Percentiles rank a stretch among this genome's conserved stretches.
phyloP scores from a whole-genome alignment of 2,797 vertebrate genomes.

The Decapterus maruadsi region DNA sequence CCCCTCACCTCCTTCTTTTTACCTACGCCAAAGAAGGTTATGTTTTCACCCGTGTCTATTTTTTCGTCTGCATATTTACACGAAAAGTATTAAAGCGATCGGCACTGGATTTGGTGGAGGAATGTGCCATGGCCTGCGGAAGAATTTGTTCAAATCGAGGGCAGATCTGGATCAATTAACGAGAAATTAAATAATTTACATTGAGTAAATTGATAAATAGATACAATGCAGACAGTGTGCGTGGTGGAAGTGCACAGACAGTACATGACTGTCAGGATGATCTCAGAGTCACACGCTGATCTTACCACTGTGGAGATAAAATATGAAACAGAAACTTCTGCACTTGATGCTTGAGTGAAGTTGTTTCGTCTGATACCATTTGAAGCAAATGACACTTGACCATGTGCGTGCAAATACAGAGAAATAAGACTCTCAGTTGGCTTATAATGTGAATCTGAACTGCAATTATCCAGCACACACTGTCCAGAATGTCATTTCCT shows the following conservation, averaged over 20 bases:
- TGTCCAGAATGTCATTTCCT: constrained; percentile 40
- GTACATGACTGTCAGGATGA: not conserved
- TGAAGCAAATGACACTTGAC: not conserved
- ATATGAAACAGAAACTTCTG: not conserved
- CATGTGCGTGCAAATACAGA: not conserved
- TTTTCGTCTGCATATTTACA: no score
- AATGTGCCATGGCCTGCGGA: not conserved
- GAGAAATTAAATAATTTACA: no score
- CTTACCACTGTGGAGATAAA: not conserved
- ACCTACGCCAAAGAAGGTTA: no score
- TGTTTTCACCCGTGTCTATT: no score
- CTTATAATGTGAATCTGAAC: constrained; percentile 30
- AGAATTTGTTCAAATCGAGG: no score
- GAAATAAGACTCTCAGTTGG: constrained; percentile 12
- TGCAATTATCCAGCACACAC: constrained; percentile 29
- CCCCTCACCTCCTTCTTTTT: constrained; percentile 6
- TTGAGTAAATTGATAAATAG: no score
- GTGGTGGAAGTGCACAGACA: not conserved
- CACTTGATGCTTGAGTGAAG: constrained; percentile 6
- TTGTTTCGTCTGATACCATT: constrained; percentile 17
- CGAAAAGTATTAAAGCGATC: not conserved
- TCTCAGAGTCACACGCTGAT: not conserved
- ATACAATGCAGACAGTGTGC: not conserved
- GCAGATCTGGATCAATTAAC: no score
- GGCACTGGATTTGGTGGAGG: not conserved